These are phyloP conservation scores for Rhimphoctona megacephalus DNA, from an alignment of 2,888 invertebrate species.

Conservation along the genomic window DNA sequence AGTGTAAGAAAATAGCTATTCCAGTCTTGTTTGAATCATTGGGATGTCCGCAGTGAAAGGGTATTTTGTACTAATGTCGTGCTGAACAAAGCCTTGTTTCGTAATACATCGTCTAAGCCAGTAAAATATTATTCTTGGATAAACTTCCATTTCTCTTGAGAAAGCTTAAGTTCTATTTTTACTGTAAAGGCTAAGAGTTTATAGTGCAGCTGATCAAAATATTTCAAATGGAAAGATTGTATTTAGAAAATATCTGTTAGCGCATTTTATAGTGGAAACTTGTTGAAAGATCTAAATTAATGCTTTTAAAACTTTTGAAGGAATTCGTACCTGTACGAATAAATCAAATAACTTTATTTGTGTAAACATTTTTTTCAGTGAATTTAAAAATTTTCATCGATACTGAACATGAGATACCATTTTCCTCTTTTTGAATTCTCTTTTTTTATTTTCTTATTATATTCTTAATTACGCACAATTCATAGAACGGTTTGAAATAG, in stretches of 20 bases:
- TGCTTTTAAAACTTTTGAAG: not conserved
- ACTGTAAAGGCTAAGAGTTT: not conserved
- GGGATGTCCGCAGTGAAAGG: slow-evolving; percentile 37
- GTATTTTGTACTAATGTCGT: slow-evolving; percentile 3
- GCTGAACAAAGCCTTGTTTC: slow-evolving; percentile 28
- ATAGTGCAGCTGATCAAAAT: not conserved
- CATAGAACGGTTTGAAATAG: no score
- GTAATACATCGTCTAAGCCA: not conserved
- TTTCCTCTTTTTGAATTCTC: no score
- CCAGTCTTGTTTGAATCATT: slow-evolving; percentile 38
- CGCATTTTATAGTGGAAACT: not conserved
- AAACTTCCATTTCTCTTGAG: slow-evolving; percentile 6
- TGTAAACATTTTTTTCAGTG: not conserved
- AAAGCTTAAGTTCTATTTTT: slow-evolving; percentile 1
- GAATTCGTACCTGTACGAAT: not conserved
- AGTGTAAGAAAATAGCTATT: slow-evolving; percentile 35
- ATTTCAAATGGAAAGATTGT: not conserved
- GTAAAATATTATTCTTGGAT: not conserved
- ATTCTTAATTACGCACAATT: no score
- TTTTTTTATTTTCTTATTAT: no score
- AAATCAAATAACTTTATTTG: not conserved
- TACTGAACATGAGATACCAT: no score
- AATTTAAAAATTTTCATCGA: not conserved
- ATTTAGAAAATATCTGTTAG: not conserved
- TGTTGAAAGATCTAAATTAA: not conserved